phyloP scores from a whole-genome alignment of 1,140 invertebrate species.

The Platyscapa corneri region DNA sequence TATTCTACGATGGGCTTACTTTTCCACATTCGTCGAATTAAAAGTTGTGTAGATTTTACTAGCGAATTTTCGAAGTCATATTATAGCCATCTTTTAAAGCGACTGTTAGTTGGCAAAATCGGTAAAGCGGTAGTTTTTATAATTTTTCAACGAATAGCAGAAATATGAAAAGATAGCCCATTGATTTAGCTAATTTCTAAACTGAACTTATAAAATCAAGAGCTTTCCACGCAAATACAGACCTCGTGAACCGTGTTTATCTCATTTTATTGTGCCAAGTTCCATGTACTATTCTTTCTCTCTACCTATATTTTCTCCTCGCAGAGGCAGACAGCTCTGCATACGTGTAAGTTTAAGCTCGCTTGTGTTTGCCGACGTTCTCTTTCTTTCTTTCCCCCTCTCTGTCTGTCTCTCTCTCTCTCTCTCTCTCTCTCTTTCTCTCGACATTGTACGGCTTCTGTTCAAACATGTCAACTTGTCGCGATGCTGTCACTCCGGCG shows the following conservation, averaged over 20 bases:
- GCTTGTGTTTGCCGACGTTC: no score
- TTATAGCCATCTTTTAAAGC: not conserved
- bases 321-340: no score
- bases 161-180: not conserved
- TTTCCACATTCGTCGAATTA: not conserved
- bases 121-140: not conserved
- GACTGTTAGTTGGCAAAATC: not conserved
- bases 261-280: not conserved
- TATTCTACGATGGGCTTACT: no score
- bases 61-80: not conserved
- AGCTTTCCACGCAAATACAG: not conserved
- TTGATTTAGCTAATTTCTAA: no score
- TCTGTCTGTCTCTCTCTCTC: not conserved
- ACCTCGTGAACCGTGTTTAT: conserved; percentile 13
- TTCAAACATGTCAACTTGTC: conserved; percentile 71
- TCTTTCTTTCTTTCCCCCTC: not conserved
- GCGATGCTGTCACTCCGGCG: conserved; percentile 62
- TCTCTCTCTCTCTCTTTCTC: conserved; percentile 25
- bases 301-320: not conserved
- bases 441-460: conserved; percentile 58
- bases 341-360: no score
- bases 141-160: not conserved
- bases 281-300: not conserved
- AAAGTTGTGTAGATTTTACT: not conserved
- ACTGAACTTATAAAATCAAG: not conserved